Conservation (phyloP, 2,113 vertebrate genomes). For the Astatotilapia flaviijosephi region DNA sequence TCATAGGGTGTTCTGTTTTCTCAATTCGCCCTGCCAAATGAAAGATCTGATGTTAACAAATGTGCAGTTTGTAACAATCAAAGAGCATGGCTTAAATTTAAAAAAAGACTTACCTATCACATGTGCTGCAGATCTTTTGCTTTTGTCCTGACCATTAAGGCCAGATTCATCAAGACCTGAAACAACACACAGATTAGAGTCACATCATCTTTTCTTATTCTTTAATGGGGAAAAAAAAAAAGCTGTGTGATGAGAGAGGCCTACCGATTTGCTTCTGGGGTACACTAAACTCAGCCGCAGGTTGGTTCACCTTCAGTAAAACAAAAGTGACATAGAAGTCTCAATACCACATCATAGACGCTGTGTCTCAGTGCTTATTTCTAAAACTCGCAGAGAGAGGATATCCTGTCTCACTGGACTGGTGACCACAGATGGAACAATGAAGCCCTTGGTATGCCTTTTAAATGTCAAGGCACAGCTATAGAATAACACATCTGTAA, state of each 20-base stretch:
- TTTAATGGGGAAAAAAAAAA: background rate
- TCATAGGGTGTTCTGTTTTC: background rate
- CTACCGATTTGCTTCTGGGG: conserved; percentile 61
- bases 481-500: background rate
- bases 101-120: conserved; percentile 49
- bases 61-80: background rate
- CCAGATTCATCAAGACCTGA: conserved; percentile 19
- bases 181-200: background rate
- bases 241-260: background rate
- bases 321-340: background rate
- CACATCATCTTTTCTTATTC: background rate
- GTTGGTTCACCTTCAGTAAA: conserved; percentile 15
- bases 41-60: background rate
- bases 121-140: conserved; percentile 52
- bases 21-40: conserved; percentile 32
- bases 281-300: background rate
- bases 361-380: background rate
- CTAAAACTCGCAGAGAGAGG: background rate
- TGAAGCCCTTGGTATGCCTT: background rate
- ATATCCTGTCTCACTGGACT: conserved; percentile 63
- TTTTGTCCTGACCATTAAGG: background rate
- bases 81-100: background rate
- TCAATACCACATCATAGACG: conserved; percentile 14
- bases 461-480: conserved; percentile 44
- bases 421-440: conserved; percentile 50